Percentiles rank a stretch among this genome's conserved stretches.
These are phyloP conservation scores for Ormyrus labotus DNA, from an alignment of 2,888 invertebrate genomes.

Conservation along the genomic window DNA sequence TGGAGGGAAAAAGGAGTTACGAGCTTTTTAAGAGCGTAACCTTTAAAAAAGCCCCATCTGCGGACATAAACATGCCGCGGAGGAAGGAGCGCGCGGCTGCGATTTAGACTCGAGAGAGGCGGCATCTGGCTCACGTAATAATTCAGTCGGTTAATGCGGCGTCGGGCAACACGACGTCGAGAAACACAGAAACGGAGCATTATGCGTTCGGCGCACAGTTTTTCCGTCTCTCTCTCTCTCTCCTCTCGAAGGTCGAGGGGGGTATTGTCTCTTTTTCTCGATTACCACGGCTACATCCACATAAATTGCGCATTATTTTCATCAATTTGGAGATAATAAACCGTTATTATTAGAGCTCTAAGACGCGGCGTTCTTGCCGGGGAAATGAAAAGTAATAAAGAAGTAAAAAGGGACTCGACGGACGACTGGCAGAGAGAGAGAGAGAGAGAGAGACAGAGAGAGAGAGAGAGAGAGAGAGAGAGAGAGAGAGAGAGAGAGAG, in stretches of 20 bases:
- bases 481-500: no score
- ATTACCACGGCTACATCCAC: slow-evolving; percentile 18
- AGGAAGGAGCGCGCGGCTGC: background rate
- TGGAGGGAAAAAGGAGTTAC: slow-evolving; percentile 23
- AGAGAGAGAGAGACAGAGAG: no score
- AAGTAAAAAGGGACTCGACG: no score
- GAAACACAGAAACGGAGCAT: slow-evolving; percentile 17
- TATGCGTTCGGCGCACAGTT: background rate
- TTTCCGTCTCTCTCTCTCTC: background rate
- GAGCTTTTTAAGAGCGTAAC: slow-evolving; percentile 30
- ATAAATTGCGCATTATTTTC: background rate
- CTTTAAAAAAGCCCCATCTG: slow-evolving; percentile 38
- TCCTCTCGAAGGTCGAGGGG: background rate
- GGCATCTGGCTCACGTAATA: slow-evolving; percentile 43
- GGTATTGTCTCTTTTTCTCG: background rate
- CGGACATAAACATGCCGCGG: slow-evolving; percentile 30
- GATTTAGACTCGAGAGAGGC: background rate
- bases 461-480: no score
- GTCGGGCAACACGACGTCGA: background rate
- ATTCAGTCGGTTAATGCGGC: slow-evolving; percentile 21
- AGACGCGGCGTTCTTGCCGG: no score
- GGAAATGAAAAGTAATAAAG: no score
- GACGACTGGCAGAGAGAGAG: no score
- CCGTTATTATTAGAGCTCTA: background rate
- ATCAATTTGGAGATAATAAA: slow-evolving; percentile 27